Percentiles rank a stretch among this genome's conserved stretches.
phyloP scores from a whole-genome alignment of 2,797 vertebrate species.

The Cirrhinus molitorella region DNA sequence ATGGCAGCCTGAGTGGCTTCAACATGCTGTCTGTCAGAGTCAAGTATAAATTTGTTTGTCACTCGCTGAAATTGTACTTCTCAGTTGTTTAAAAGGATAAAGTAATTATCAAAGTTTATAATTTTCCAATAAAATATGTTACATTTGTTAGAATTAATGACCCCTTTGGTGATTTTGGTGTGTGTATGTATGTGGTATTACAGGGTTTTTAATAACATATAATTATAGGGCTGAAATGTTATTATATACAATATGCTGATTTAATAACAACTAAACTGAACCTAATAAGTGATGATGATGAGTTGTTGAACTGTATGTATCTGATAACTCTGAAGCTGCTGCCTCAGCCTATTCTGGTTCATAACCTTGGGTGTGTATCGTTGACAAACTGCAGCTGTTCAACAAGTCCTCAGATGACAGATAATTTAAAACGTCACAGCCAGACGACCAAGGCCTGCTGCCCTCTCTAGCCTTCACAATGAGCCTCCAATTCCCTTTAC shows the following conservation, averaged over 20 bases:
- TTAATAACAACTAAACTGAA: not conserved
- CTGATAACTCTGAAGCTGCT: not conserved
- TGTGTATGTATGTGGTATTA: no score
- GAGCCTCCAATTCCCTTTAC: constrained; percentile 9
- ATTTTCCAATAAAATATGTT: no score
- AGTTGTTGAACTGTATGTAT: not conserved
- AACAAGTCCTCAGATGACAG: constrained; percentile 26
- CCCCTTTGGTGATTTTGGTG: no score
- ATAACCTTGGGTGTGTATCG: constrained; percentile 6
- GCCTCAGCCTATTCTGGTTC: not conserved
- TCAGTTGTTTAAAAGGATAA: no score
- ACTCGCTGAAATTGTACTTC: no score
- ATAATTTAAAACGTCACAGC: constrained; percentile 28
- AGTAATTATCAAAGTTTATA: no score
- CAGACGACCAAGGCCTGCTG: constrained; percentile 9
- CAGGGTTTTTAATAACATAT: no score
- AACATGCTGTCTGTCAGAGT: no score
- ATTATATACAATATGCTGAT: not conserved
- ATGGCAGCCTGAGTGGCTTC: no score
- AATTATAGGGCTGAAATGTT: not conserved
- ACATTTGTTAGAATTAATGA: no score
- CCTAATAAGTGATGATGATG: not conserved
- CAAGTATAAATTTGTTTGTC: no score
- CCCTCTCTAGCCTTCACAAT: constrained; percentile 13
- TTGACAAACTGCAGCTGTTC: constrained; percentile 39